Percentiles rank a stretch among this genome's conserved stretches.
Conservation (phyloP, 2,113 vertebrate species). For the Nesoenas mayeri region DNA sequence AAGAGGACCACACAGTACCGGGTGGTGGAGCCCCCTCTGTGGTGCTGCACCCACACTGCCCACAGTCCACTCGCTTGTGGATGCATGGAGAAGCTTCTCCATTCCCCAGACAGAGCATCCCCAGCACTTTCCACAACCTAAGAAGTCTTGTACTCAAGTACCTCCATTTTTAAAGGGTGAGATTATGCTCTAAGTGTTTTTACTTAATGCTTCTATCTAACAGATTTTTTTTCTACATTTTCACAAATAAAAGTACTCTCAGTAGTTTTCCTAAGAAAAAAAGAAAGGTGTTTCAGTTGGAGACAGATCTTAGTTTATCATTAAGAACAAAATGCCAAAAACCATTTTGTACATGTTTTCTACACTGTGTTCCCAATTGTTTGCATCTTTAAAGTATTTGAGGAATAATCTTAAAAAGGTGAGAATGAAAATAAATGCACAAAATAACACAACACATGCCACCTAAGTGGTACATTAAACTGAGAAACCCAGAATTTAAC, state of each 20-base stretch:
- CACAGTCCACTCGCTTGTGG: rapidly evolving
- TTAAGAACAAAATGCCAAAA: not conserved
- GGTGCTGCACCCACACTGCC: no score
- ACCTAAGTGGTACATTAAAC: not conserved
- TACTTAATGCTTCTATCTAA: not conserved
- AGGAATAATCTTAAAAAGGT: not conserved
- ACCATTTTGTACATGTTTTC: not conserved
- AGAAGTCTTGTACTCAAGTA: not conserved
- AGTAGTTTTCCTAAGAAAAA: conserved; percentile 1
- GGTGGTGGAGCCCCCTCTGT: not conserved
- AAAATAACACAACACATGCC: not conserved
- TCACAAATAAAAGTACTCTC: not conserved
- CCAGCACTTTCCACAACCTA: not conserved
- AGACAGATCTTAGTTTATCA: not conserved
- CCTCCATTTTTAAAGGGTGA: not conserved
- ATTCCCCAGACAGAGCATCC: not conserved
- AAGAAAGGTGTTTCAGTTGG: not conserved
- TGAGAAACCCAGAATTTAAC: not conserved
- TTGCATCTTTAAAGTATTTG: not conserved
- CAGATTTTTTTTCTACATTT: not conserved
- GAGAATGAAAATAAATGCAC: not conserved
- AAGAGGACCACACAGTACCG: rapidly evolving
- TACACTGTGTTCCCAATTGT: not conserved
- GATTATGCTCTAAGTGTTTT: not conserved
- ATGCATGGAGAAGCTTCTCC: not conserved